phyloP scores from a whole-genome alignment of 1,140 invertebrate genomes.

The Amphibalanus amphitrite region DNA sequence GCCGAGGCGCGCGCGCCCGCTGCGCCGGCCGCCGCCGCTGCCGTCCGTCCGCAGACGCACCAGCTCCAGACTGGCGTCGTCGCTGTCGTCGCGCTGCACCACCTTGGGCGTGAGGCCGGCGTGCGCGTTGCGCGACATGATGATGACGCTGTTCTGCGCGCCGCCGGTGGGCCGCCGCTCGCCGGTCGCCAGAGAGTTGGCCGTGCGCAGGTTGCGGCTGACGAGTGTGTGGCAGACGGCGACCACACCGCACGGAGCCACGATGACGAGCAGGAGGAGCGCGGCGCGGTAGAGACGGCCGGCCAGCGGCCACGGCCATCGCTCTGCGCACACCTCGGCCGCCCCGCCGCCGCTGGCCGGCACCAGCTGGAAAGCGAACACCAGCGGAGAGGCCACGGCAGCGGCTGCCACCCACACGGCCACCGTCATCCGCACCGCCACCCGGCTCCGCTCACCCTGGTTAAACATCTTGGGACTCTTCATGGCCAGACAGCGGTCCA shows the following conservation, averaged over 20 bases:
- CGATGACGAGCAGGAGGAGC: slow-evolving; percentile 24
- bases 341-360: slow-evolving; percentile 14
- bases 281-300: slow-evolving; percentile 22
- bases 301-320: slow-evolving; percentile 21
- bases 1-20: slow-evolving; percentile 14
- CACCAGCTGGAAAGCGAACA: slow-evolving; percentile 25
- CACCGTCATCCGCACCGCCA: slow-evolving; percentile 26
- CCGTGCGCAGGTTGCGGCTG: slow-evolving; percentile 47
- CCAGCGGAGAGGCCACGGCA: slow-evolving; percentile 28
- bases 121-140: slow-evolving; percentile 35
- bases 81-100: slow-evolving; percentile 19
- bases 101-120: slow-evolving; percentile 15
- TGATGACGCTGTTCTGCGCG: slow-evolving; percentile 42
- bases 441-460: slow-evolving; percentile 29
- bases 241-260: slow-evolving; percentile 31
- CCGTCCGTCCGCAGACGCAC: slow-evolving; percentile 10
- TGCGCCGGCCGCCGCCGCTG: slow-evolving; percentile 9
- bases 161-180: slow-evolving; percentile 45
- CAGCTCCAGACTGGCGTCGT: slow-evolving; percentile 18
- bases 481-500: slow-evolving; percentile 54
- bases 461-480: slow-evolving; percentile 32
- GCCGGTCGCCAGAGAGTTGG: slow-evolving; percentile 43
- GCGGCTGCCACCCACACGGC: slow-evolving; percentile 31
- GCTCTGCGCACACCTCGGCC: slow-evolving; percentile 22
- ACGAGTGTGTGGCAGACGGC: slow-evolving; percentile 45